phyloP scores from a whole-genome alignment of 2,113 vertebrate species.

The Lepus americanus region DNA sequence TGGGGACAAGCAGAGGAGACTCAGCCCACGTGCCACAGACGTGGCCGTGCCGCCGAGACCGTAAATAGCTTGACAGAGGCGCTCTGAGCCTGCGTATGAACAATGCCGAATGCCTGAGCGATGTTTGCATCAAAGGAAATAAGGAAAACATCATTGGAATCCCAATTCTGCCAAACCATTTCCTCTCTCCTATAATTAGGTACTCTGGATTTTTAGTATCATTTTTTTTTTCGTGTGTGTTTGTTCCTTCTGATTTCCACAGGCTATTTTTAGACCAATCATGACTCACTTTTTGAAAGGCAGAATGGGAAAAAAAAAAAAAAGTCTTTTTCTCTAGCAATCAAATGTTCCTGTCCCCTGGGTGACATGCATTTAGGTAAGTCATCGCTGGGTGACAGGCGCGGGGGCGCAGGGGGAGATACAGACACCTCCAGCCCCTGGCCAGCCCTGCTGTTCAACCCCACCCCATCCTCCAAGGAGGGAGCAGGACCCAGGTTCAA shows the following conservation, averaged over 20 bases:
- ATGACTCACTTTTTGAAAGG: slow-evolving; percentile 82
- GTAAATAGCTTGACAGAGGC: slow-evolving; percentile 57
- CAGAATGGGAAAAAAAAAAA: slow-evolving; percentile 50
- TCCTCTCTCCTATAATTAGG: slow-evolving; percentile 82
- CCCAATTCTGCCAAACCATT: slow-evolving; percentile 69
- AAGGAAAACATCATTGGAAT: slow-evolving; percentile 73
- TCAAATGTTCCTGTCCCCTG: slow-evolving; percentile 72
- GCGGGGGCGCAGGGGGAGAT: not conserved
- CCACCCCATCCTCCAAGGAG: not conserved
- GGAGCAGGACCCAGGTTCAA: not conserved
- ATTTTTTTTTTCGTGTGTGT: slow-evolving; percentile 58
- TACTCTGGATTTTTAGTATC: slow-evolving; percentile 75
- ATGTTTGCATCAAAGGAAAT: slow-evolving; percentile 75
- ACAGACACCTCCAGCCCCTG: not conserved
- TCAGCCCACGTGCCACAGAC: not conserved
- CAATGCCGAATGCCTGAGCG: slow-evolving; percentile 42
- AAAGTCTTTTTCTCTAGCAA: slow-evolving; percentile 45
- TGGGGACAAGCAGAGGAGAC: slow-evolving; percentile 17
- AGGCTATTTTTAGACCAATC: slow-evolving; percentile 82
- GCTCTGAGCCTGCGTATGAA: slow-evolving; percentile 63
- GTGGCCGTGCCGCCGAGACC: slow-evolving; percentile 7
- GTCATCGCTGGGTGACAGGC: slow-evolving; percentile 3
- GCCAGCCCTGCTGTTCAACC: too few relatives aligned
- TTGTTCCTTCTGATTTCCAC: slow-evolving; percentile 81
- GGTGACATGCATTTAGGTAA: slow-evolving; percentile 52